Evolutionary conservation across 2,797 vertebrate species (phyloP).

Genomic region (Crocidura indochinensis): DNA sequence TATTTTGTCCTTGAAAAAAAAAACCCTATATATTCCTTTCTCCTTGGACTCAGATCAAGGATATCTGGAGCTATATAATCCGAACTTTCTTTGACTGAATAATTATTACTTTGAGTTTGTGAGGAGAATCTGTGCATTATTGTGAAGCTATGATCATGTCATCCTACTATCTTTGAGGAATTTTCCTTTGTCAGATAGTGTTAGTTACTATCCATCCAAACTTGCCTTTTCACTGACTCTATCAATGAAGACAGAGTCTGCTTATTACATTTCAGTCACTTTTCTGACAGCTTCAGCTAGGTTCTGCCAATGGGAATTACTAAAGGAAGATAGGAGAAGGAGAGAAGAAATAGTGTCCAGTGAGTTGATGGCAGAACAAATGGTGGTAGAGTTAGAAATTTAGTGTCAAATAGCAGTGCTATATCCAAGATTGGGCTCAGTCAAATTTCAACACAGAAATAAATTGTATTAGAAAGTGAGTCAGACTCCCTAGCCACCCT

Average conservation of each 20-base stretch:
- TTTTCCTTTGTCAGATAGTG: no score
- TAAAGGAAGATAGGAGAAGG: background rate
- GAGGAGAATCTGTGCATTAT: background rate
- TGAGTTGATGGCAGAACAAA: background rate
- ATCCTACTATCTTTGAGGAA: background rate
- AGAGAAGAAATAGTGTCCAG: background rate
- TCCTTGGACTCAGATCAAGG: background rate
- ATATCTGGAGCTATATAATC: no score
- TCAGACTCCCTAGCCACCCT: background rate
- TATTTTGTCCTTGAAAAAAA: constrained; percentile 7
- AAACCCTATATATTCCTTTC: background rate
- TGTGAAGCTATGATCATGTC: background rate
- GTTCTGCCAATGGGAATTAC: background rate
- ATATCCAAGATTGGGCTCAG: background rate
- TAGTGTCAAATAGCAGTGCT: background rate
- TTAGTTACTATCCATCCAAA: background rate
- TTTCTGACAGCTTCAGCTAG: background rate
- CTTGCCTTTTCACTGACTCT: background rate
- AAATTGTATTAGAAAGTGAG: background rate
- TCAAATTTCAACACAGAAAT: background rate
- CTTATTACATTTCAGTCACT: constrained; percentile 2
- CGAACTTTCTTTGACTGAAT: background rate
- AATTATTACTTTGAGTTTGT: background rate
- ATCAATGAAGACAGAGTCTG: background rate
- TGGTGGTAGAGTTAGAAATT: background rate